Evolutionary conservation across 2,888 invertebrate species (phyloP), one percentile per base, ranked within the genome.

Genomic region (Drosophila tanythrix): DNA sequence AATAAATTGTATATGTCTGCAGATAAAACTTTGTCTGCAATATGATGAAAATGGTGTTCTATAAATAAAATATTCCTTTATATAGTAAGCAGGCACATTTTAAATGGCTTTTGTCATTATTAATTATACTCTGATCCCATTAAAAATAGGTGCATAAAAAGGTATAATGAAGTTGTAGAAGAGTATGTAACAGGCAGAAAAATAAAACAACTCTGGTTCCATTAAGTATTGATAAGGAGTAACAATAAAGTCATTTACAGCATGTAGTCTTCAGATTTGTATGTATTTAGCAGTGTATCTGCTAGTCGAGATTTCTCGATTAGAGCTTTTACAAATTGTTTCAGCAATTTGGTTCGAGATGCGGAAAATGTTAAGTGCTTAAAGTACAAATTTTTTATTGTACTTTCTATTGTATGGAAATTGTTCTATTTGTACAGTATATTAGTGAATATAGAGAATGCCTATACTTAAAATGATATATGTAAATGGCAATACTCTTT

Each of bases 1-100:
- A 50, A 50, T 50, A 27, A 27, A 50, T 50, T 50, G 27, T 27
- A 50, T 27, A 50, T 46, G 21, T 46, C 46, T 46, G 46, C 21
- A 13, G 3, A 46, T 13, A 46, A 46, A 13, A 7, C 21, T 3
- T 21, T 46, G 21, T 46, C 25, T 15, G 3, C 46, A 46, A 46
- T 46, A 15, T 25, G 25, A 46, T 25, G 15, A 25, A 46, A 46
- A 8, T 15, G 8, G 7, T 25, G 3, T 25, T 46, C 46, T 46
- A 46, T 25, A 46, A 46, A 46, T 46, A 46, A 25, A 25, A 46
- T 46, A 46, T 46, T 46, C 15, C 46, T 46, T 46, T 25, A 25
- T 46, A 46, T 25, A 46, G 25, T 11, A 15, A 25, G 25, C 46
- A 46, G 15, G 46, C 46, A 25, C 15, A 1, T 25, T 25, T 46